Conservation (phyloP, 2,113 vertebrate species). For the Chionomys nivalis region DNA sequence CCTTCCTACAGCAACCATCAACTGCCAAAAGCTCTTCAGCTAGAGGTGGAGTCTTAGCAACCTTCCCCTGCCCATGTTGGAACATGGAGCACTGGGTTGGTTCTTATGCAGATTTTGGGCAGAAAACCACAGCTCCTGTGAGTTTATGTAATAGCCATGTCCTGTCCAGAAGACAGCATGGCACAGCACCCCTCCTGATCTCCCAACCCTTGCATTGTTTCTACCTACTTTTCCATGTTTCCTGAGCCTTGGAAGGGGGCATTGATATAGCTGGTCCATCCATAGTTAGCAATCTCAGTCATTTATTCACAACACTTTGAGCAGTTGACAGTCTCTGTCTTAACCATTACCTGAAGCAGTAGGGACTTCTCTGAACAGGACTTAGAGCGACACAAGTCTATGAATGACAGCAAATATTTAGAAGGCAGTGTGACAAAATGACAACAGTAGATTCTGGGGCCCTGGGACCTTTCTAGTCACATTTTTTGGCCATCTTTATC, state of each 20-base stretch:
- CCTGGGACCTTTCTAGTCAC: background rate
- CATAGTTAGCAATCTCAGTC: background rate
- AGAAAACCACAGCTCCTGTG: background rate
- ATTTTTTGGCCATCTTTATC: background rate
- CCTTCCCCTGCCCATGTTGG: no score
- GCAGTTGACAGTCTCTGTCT: background rate
- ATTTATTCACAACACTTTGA: background rate
- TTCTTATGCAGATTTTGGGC: background rate
- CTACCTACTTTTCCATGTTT: background rate
- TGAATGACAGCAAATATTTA: background rate
- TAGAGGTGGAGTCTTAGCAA: background rate
- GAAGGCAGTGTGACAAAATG: background rate
- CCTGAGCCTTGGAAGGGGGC: background rate
- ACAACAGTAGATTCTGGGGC: background rate
- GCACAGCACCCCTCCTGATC: background rate
- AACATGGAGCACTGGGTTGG: no score
- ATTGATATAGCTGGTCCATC: background rate
- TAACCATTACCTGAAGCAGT: background rate
- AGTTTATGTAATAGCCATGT: background rate
- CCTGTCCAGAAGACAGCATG: background rate
- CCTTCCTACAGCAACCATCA: background rate
- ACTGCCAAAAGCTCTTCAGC: background rate
- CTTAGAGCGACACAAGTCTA: background rate
- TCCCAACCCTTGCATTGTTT: background rate
- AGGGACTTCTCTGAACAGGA: background rate